Evolutionary conservation across 2,113 vertebrate species (phyloP), one percentile per base, ranked within the genome.

Genomic region (Crotalus helleri): DNA sequence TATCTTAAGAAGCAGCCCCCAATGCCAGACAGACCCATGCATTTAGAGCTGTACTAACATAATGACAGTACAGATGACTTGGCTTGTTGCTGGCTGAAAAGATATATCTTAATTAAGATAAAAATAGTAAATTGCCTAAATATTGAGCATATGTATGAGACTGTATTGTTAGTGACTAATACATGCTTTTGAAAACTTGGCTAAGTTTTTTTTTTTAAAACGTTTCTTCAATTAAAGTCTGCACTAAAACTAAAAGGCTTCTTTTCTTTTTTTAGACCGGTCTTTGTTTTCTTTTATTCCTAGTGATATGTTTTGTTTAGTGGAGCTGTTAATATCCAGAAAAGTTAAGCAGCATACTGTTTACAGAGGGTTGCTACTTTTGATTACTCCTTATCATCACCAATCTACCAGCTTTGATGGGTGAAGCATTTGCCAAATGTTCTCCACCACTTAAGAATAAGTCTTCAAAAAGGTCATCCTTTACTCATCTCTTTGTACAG

Each of bases 61-160:
- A 96, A 87, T 96, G 95, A 96, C 92, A 96, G 94, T 97, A 95
- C 93, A 93, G 96, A 95, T 94, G 95, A 97, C 95, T 97, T 97
- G 94, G 94, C 91, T 95, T 96, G 93, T 94, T 96, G 88, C 92
- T 96, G 97, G 95, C 96, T 97, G 96, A 97, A 97, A 97, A 95
- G 93, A 95, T 95, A 96, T 96, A 88, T 97, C 96, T 97, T 97
- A 97, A 98, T 97, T 97, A 97, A 97, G 96, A 97, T 97, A 97
- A 97, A 98, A 97, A 98, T 97, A 98, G 97, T 91, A 97, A 97
- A 97, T 97, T 97, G 96, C 93, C 96, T 97, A 98, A 98, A 98
- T 97, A 98, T 97, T 98, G 97, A 97, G 97, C 95, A 97, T 95
- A 97, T 97, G 97, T 95, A 97, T 95, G 92, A 97, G 95, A 97